These are phyloP conservation scores for Protonemura montana DNA, from an alignment of 2,888 invertebrate species.

Conservation along the genomic window DNA sequence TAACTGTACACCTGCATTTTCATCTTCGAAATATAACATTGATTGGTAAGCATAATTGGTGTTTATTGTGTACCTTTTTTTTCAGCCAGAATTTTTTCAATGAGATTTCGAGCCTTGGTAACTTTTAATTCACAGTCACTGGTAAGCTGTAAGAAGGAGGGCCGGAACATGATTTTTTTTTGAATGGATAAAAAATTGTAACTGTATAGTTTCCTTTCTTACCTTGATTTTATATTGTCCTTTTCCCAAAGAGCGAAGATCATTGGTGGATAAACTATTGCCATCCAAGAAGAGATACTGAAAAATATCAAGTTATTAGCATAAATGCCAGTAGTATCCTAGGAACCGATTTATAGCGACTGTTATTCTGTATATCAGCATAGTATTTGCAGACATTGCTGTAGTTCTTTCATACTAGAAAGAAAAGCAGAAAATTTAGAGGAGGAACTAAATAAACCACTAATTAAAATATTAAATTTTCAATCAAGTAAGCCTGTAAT, in stretches of 20 bases:
- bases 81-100: constrained; percentile 18
- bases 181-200: constrained; percentile 23
- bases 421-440: too few species aligned
- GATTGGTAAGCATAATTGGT: not conserved
- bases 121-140: not conserved
- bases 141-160: constrained; percentile 28
- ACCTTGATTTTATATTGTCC: constrained; percentile 66
- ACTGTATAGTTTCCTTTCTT: constrained; percentile 45
- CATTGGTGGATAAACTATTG: constrained; percentile 64
- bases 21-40: too few species aligned
- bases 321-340: too few species aligned
- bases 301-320: constrained; percentile 49
- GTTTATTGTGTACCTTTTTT: not conserved
- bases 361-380: too few species aligned
- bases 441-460: too few species aligned
- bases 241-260: constrained; percentile 65
- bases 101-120: constrained; percentile 17
- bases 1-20: too few species aligned
- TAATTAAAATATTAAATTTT: too few species aligned
- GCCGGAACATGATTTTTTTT: not conserved
- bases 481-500: too few species aligned
- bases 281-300: constrained; percentile 66
- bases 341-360: too few species aligned
- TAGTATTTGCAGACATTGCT: too few species aligned
- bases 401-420: too few species aligned